Evolutionary conservation across 2,888 invertebrate genomes (phyloP).

Genomic region (Alitta virens): DNA sequence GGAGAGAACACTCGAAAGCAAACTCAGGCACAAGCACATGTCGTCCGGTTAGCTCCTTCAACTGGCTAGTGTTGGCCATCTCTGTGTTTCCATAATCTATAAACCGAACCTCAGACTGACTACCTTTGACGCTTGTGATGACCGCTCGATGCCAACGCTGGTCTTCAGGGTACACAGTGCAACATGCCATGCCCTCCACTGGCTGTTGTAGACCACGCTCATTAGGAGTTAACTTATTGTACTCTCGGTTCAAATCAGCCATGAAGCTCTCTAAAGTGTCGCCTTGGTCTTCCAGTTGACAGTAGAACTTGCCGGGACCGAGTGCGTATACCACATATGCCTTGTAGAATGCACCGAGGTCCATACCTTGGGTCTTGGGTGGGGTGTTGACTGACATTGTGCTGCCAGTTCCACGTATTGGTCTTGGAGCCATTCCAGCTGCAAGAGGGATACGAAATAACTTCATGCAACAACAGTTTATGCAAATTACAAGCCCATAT

Average conservation of each 20-base stretch:
- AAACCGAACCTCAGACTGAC: conserved; percentile 38
- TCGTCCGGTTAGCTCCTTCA: not conserved
- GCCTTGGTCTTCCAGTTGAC: conserved; percentile 29
- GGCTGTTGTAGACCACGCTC: too few relatives aligned
- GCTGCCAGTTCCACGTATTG: too few relatives aligned
- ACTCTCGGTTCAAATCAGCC: conserved; percentile 20
- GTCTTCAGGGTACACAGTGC: conserved; percentile 33
- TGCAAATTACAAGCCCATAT: too few relatives aligned
- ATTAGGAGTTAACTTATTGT: not conserved
- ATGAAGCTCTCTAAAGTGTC: conserved; percentile 25
- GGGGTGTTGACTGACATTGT: too few relatives aligned
- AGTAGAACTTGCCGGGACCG: conserved; percentile 38
- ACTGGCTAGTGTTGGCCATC: conserved; percentile 12
- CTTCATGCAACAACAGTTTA: too few relatives aligned
- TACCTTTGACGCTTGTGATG: conserved; percentile 25
- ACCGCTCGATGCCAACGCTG: conserved; percentile 37
- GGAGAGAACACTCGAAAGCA: too few relatives aligned
- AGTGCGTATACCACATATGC: conserved; percentile 32
- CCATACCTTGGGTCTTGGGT: too few relatives aligned
- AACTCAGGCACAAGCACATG: too few relatives aligned
- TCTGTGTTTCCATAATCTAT: conserved; percentile 51
- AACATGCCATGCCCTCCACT: conserved; percentile 15
- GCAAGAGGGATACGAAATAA: too few relatives aligned
- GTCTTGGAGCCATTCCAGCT: too few relatives aligned
- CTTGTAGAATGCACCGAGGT: too few relatives aligned